Conservation (phyloP, 2,113 vertebrate genomes). For the Rutilus rutilus region DNA sequence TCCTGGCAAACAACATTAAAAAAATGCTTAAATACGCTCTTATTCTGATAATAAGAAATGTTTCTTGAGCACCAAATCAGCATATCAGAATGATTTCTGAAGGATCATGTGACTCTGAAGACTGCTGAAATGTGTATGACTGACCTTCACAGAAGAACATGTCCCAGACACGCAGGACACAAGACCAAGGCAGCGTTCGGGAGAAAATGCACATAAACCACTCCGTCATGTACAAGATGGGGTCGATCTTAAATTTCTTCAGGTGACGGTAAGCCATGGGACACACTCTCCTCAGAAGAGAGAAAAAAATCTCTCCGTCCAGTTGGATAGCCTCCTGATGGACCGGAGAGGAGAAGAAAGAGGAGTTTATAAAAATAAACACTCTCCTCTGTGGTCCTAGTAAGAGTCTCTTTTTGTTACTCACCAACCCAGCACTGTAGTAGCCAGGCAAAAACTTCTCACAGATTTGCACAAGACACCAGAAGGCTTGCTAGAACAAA, state of each 20-base stretch:
- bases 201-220: constrained; percentile 97
- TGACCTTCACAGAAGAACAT: constrained; percentile 97
- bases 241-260: constrained; percentile 89
- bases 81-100: background rate
- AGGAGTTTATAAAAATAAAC: background rate
- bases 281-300: constrained; percentile 81
- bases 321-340: constrained; percentile 89
- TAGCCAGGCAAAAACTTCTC: constrained; percentile 91
- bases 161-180: constrained; percentile 91
- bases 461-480: constrained; percentile 94
- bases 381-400: background rate
- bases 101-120: background rate
- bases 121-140: background rate
- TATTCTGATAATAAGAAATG: too few relatives aligned
- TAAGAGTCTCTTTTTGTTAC: constrained; percentile 47
- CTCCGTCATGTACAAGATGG: constrained; percentile 92
- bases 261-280: constrained; percentile 89
- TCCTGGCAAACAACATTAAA: constrained; percentile 66
- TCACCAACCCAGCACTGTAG: constrained; percentile 92
- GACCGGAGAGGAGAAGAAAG: background rate
- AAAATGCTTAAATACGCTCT: background rate
- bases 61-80: background rate
- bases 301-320: constrained; percentile 91
- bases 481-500: constrained; percentile 87
- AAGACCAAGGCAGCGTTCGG: constrained; percentile 87